Evolutionary conservation across 2,113 vertebrate genomes (phyloP).

Genomic region (Podarcis raffonei): DNA sequence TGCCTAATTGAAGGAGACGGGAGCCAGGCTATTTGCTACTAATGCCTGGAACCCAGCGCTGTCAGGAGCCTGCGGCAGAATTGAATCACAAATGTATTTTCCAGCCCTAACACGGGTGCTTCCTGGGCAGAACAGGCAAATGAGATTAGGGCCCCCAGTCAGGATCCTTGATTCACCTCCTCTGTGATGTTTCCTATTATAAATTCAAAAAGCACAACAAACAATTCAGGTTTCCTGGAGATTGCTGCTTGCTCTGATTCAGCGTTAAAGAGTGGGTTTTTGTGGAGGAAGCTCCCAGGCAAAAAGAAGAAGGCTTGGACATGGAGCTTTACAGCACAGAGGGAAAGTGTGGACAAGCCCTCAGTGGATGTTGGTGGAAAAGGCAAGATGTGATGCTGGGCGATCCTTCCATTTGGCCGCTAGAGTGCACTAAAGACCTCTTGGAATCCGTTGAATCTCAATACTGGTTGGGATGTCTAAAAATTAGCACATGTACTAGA

Average conservation of each 20-base stretch:
- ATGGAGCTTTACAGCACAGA: too few species aligned
- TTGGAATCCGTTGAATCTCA: background rate
- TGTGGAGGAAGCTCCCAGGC: too few species aligned
- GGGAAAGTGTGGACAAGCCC: too few species aligned
- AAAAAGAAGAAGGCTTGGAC: too few species aligned
- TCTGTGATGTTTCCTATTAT: background rate
- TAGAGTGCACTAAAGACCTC: background rate
- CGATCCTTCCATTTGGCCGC: background rate
- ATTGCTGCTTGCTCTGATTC: too few species aligned
- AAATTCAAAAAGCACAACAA: too few species aligned
- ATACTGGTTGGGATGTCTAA: background rate
- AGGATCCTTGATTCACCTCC: background rate
- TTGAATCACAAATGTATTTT: background rate
- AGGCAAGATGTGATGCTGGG: background rate
- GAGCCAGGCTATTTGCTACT: background rate
- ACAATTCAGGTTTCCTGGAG: too few species aligned
- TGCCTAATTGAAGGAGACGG: background rate
- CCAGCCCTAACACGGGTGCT: background rate
- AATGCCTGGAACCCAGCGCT: background rate
- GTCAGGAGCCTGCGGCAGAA: background rate
- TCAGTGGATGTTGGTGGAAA: too few species aligned
- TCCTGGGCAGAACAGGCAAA: background rate
- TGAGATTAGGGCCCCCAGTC: background rate
- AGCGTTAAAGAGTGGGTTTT: too few species aligned
- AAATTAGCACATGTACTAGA: background rate